Base-by-base conservation (phyloP, 1,140 invertebrate genomes). In the Globodera rostochiensis region DNA sequence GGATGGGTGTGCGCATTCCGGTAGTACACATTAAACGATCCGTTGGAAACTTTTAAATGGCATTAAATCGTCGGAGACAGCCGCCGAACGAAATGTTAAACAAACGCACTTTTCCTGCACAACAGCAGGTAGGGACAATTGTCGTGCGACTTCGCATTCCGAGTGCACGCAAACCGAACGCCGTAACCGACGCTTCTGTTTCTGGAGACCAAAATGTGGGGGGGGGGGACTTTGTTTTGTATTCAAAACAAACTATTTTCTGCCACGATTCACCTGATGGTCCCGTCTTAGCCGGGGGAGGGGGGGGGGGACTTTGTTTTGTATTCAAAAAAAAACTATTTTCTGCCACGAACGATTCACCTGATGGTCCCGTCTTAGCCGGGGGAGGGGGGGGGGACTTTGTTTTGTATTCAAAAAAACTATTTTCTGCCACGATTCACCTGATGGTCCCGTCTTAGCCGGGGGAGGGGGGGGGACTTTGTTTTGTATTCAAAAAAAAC, bases 121-220 rank as follows among this genome's bases (percentile, higher is more conserved):
- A 76, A 11, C 46, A 76, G 19, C 46, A 76, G 64, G 64, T 76
- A 76, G 64, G 74, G 74, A 15, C 74, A 76, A 57, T 76, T 76
- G 64, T 76, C 74, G n/a, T 50, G 53, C 36, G 47, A 45, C 64
- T 76, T 76, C 25, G 74, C 74, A 57, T 76, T 76, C 45, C 74
- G 53, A 57, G 74, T 76, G 36, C 74, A 76, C 4, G 74, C 74
- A 57, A 49, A 76, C 9, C 74, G 50, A 6, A 76, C 15, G 5
- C 74, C 74, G 36, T 76, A 76, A 45, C 50, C 74, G 36, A 76
- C 74, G 64, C 57, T 45, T 57, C 74, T 47, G 36, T 76, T 76
- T 57, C 57, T 76, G 53, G 74, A 76, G 13, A 76, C 74, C 74
- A 67, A 19, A 11, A 36, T 2, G 2, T 3, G 36, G 36, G 36